A percentile compares a stretch with the other conserved stretches of the same genome.
Evolutionary conservation across 2,888 invertebrate species (phyloP).

Genomic region (Drosophila phalerata): DNA sequence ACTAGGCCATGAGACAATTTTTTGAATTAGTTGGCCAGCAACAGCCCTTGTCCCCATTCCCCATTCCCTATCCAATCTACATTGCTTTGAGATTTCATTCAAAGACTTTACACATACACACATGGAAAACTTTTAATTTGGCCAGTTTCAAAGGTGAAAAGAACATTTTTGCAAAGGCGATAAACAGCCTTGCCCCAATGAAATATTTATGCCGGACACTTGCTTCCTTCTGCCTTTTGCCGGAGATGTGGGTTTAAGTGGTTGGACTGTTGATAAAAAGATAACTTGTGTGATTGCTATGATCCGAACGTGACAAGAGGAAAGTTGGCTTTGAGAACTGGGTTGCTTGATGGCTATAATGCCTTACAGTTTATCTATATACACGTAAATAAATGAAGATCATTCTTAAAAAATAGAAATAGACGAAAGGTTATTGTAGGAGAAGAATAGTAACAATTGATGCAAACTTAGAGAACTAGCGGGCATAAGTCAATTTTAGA

Average conservation of each 20-base stretch:
- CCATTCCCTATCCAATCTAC: background rate
- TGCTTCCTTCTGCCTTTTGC: slow-evolving; percentile 7
- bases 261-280: slow-evolving; percentile 1
- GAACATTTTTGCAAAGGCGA: slow-evolving; percentile 37
- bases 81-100: slow-evolving; percentile 39
- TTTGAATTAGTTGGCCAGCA: slow-evolving; percentile 38
- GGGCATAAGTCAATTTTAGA: no score
- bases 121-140: slow-evolving; percentile 70
- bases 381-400: background rate
- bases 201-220: slow-evolving; percentile 73
- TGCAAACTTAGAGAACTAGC: no score
- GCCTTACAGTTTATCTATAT: background rate
- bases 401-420: background rate
- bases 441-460: background rate
- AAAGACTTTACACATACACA: slow-evolving; percentile 51
- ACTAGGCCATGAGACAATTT: slow-evolving; percentile 44
- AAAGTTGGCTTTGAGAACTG: background rate
- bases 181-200: slow-evolving; percentile 45
- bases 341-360: background rate
- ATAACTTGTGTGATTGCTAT: background rate
- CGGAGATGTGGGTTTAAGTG: slow-evolving; percentile 23
- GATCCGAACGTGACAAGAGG: slow-evolving; percentile 7
- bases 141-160: slow-evolving; percentile 75
- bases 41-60: background rate
- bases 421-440: background rate